Percentiles rank a stretch among this genome's conserved stretches.
phyloP scores from a whole-genome alignment of 2,888 invertebrate genomes.

The Megalurothrips usitatus region DNA sequence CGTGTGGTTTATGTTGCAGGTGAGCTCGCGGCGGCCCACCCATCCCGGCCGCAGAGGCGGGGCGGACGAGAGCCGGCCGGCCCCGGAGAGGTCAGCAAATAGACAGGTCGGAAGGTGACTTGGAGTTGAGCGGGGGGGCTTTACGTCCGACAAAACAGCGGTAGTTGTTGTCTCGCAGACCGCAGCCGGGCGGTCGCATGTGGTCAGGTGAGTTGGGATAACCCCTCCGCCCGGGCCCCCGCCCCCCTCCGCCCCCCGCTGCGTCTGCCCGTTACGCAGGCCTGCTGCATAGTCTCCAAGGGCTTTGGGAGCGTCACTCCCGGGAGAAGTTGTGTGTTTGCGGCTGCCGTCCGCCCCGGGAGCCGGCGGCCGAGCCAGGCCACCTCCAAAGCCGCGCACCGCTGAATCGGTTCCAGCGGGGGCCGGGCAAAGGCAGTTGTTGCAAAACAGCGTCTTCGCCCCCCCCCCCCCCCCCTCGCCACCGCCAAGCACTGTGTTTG shows the following conservation, averaged over 20 bases:
- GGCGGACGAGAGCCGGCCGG: background rate
- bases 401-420: too few species aligned
- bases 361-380: too few species aligned
- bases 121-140: background rate
- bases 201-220: conserved; percentile 3
- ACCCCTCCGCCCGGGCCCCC: background rate
- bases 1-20: conserved; percentile 17
- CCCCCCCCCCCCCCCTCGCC: too few species aligned
- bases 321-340: too few species aligned
- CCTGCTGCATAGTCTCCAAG: too few species aligned
- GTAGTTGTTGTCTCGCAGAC: background rate
- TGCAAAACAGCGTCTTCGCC: too few species aligned
- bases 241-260: background rate
- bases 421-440: too few species aligned
- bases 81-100: background rate
- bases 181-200: background rate
- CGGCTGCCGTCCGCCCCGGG: too few species aligned
- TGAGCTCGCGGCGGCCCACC: background rate
- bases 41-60: background rate
- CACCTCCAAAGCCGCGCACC: too few species aligned
- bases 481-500: too few species aligned
- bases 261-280: too few species aligned
- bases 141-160: background rate
- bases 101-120: background rate
- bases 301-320: too few species aligned